phyloP scores from a whole-genome alignment of 2,797 vertebrate species.

The Lacerta agilis region DNA sequence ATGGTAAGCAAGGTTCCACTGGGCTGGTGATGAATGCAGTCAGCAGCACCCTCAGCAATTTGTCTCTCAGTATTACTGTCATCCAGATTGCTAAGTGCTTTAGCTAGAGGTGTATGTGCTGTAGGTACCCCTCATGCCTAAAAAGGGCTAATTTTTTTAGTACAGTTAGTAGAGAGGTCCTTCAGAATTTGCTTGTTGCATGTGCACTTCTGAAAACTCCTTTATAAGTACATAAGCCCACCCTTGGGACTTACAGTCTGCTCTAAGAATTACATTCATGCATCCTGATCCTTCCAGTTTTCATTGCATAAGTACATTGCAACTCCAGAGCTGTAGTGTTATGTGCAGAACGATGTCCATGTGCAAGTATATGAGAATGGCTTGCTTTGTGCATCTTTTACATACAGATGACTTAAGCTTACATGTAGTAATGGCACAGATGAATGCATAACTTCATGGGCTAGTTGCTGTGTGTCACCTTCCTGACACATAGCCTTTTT shows the following conservation, averaged over 20 bases:
- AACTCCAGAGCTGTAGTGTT: rapidly evolving
- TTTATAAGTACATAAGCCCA: neutral
- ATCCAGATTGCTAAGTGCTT: neutral
- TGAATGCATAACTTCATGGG: neutral
- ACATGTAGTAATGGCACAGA: no score
- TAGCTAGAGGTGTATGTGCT: neutral
- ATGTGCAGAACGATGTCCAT: conserved; percentile 32
- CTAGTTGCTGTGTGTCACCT: neutral
- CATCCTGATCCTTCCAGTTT: neutral
- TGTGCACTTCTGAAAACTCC: neutral
- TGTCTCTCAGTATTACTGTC: rapidly evolving
- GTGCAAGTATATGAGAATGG: neutral
- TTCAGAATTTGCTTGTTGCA: neutral
- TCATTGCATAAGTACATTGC: neutral
- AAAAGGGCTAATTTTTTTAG: neutral
- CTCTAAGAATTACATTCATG: neutral
- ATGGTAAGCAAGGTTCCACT: rapidly evolving
- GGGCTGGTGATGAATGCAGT: rapidly evolving
- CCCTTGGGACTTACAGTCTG: neutral
- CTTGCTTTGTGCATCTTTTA: neutral
- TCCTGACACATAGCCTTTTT: rapidly evolving
- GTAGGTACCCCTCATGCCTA: neutral
- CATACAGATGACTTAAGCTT: neutral
- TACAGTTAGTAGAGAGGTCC: neutral
- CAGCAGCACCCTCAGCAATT: neutral